Conservation (phyloP, 2,888 invertebrate genomes). For the Cantharis lateralis region DNA sequence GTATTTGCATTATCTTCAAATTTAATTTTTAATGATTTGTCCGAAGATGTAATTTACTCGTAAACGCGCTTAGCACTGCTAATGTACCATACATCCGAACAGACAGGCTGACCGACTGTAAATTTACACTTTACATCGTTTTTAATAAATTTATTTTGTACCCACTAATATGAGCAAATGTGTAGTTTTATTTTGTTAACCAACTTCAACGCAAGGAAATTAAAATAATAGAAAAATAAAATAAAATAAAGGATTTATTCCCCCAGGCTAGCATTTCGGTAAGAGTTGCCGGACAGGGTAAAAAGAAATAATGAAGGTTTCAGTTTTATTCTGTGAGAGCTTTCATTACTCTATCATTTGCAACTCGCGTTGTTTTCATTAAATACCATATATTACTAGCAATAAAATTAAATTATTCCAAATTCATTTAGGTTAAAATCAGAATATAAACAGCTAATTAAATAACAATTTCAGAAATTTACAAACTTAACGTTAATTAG, state of each 20-base stretch:
- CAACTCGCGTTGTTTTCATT: not conserved
- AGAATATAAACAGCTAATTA: not conserved
- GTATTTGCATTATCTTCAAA: not conserved
- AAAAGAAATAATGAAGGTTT: not conserved
- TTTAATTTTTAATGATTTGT: not conserved
- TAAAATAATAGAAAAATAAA: not conserved
- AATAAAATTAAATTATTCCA: not conserved
- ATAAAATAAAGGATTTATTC: not conserved
- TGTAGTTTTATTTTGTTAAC: not conserved
- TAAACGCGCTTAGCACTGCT: not conserved
- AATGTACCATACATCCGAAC: not conserved
- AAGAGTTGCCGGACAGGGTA: not conserved
- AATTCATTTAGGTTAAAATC: not conserved
- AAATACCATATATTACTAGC: not conserved
- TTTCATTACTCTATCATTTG: not conserved
- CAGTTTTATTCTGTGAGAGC: not conserved
- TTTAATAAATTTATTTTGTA: not conserved
- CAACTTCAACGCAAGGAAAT: not conserved
- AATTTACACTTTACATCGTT: not conserved
- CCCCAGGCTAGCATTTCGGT: not conserved
- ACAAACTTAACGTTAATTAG: not conserved
- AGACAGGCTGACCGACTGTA: not conserved
- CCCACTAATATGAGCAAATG: not conserved
- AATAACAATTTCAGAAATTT: not conserved
- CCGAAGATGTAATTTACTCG: not conserved